phyloP scores from a whole-genome alignment of 2,888 invertebrate species.

The Incurvaria masculella region DNA sequence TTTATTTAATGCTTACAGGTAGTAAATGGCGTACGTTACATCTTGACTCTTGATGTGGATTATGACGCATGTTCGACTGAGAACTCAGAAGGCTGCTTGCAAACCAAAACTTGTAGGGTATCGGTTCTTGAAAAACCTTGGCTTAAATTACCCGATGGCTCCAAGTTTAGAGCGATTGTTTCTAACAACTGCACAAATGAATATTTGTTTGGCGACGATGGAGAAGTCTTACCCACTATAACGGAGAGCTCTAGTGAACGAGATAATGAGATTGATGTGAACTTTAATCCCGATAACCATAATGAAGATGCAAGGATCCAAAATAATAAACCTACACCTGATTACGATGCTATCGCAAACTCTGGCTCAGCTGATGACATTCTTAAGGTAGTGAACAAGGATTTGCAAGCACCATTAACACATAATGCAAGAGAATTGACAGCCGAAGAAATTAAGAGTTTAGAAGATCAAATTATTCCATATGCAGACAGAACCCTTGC shows the following conservation, averaged over 20 bases:
- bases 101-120: constrained; percentile 53
- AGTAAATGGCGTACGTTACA: constrained; percentile 59
- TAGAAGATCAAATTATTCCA: constrained; percentile 45
- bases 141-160: constrained; percentile 53
- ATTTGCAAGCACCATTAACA: constrained; percentile 26
- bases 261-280: constrained; percentile 20
- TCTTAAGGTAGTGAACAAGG: constrained; percentile 28
- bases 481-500: constrained; percentile 16
- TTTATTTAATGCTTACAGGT: constrained; percentile 51
- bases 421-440: constrained; percentile 27
- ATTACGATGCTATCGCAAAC: constrained; percentile 27
- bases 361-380: constrained; percentile 31
- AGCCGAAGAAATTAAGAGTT: constrained; percentile 30
- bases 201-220: constrained; percentile 46
- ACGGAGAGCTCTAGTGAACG: constrained; percentile 14
- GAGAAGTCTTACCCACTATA: constrained; percentile 25
- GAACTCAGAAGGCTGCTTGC: constrained; percentile 26
- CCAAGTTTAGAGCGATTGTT: constrained; percentile 58
- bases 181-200: constrained; percentile 64
- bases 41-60: constrained; percentile 48
- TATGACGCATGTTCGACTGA: constrained; percentile 39
- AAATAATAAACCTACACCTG: constrained; percentile 12
- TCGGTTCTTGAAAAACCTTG: constrained; percentile 65
- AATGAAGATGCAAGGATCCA: constrained; percentile 14
- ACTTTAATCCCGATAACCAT: constrained; percentile 16